Percentiles rank a stretch among this genome's conserved stretches.
Conservation (phyloP, 2,888 invertebrate genomes). For the Drosophila prostipennis region DNA sequence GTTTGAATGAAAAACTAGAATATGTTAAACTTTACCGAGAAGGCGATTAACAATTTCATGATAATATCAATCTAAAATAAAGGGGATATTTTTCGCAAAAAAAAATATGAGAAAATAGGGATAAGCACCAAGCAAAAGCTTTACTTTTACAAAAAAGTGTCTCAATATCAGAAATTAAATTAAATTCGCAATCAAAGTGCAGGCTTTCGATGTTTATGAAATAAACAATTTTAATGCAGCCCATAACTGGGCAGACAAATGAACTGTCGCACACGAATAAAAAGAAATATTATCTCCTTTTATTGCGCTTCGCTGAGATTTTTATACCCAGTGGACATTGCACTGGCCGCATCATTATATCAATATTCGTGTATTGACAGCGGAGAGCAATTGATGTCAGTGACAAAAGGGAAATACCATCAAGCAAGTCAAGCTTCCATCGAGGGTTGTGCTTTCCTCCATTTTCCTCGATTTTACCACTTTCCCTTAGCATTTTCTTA, state of each 20-base stretch:
- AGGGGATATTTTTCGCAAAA: too few relatives aligned
- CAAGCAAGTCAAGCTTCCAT: constrained; percentile 43
- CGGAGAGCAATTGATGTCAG: constrained; percentile 53
- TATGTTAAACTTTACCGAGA: not conserved
- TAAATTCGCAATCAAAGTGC: constrained; percentile 6
- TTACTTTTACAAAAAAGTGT: not conserved
- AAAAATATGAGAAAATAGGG: too few relatives aligned
- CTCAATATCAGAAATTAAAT: not conserved
- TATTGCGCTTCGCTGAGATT: constrained; percentile 14
- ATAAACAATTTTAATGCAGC: constrained; percentile 12
- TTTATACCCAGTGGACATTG: constrained; percentile 22
- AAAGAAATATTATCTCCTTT: constrained; percentile 4
- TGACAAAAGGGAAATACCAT: constrained; percentile 47
- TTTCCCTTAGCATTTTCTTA: not conserved
- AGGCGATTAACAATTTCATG: not conserved
- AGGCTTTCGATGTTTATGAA: not conserved
- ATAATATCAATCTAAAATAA: not conserved
- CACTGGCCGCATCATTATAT: constrained; percentile 28
- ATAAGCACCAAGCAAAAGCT: too few relatives aligned
- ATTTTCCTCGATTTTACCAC: constrained; percentile 5
- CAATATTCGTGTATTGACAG: constrained; percentile 33
- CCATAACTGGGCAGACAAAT: constrained; percentile 7
- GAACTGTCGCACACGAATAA: not conserved
- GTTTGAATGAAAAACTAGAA: constrained; percentile 4
- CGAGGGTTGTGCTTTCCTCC: constrained; percentile 20